Conservation (phyloP, 2,797 vertebrate species). For the Ambastaia sidthimunki region DNA sequence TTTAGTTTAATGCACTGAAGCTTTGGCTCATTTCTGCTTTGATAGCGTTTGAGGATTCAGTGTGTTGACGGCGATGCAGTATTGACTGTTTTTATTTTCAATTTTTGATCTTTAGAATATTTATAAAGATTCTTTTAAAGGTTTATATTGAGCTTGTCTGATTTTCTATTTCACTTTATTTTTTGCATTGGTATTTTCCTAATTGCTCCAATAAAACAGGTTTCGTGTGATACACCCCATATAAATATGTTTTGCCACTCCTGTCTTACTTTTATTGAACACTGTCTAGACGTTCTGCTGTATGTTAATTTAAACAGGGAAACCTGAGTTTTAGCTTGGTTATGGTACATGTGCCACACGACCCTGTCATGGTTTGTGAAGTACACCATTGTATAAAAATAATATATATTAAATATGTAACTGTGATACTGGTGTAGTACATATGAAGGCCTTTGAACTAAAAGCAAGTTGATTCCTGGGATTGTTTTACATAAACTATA, state of each 20-base stretch:
- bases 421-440: not conserved
- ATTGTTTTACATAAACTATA: not conserved
- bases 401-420: not conserved
- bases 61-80: conserved; percentile 6
- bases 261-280: not conserved
- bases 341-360: not conserved
- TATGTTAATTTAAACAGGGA: conserved; percentile 15
- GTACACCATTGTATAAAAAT: not conserved
- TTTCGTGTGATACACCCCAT: not conserved
- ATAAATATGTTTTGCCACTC: not conserved
- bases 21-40: not conserved
- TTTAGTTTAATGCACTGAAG: not conserved
- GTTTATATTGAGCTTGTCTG: not conserved
- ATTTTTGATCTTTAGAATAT: not conserved
- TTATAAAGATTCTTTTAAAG: conserved; percentile 7
- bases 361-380: too few relatives aligned
- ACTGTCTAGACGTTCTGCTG: not conserved
- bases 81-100: not conserved
- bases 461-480: not conserved
- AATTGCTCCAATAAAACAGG: conserved; percentile 9
- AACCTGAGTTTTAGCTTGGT: not conserved
- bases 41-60: not conserved
- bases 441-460: not conserved
- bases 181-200: not conserved
- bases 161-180: not conserved